These are phyloP conservation scores for Mantis religiosa DNA, from an alignment of 2,888 invertebrate genomes.

Conservation along the genomic window DNA sequence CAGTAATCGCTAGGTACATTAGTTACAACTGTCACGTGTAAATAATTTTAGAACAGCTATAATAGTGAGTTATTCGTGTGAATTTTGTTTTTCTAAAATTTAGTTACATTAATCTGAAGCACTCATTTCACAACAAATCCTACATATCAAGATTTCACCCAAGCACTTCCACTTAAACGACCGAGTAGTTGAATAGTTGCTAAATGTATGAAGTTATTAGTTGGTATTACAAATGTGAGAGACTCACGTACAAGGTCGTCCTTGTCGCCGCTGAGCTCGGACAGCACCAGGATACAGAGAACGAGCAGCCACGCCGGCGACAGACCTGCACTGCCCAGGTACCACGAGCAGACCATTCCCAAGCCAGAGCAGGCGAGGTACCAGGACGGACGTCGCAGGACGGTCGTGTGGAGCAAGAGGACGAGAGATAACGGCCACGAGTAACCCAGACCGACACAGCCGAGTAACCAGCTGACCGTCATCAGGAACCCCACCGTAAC, in stretches of 20 bases:
- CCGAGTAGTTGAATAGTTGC: too few relatives aligned
- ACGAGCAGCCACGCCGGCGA: conserved; percentile 44
- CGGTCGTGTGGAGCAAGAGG: neutral
- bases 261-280: conserved; percentile 38
- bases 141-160: too few relatives aligned
- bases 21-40: too few relatives aligned
- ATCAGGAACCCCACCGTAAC: neutral
- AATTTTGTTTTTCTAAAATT: too few relatives aligned
- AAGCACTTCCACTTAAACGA: too few relatives aligned
- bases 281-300: conserved; percentile 39
- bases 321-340: conserved; percentile 41
- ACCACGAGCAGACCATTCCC: conserved; percentile 36
- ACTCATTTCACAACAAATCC: too few relatives aligned
- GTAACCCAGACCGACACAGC: neutral
- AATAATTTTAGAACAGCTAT: too few relatives aligned
- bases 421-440: neutral
- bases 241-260: conserved; percentile 32
- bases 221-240: too few relatives aligned
- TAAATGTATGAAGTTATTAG: too few relatives aligned
- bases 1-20: too few relatives aligned
- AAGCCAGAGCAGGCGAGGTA: neutral
- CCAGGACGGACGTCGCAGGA: neutral
- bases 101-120: too few relatives aligned
- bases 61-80: too few relatives aligned
- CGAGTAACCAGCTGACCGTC: neutral